Evolutionary conservation across 2,888 invertebrate genomes (phyloP), one percentile per base, ranked within the genome.

Genomic region (Lypha dubia): DNA sequence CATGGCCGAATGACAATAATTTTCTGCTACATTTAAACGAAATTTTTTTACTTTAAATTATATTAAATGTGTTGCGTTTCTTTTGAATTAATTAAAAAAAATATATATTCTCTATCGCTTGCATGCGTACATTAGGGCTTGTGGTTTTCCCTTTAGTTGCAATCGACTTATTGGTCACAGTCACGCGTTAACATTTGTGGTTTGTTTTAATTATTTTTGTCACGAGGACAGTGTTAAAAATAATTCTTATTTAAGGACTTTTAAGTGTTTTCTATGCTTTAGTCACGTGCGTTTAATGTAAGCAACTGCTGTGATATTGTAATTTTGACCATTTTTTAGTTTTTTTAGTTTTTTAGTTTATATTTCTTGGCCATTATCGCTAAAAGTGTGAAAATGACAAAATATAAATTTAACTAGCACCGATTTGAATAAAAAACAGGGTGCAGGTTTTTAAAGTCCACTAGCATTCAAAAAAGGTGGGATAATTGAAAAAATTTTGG

Each of bases 111-210:
- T n/a, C n/a, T n/a, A n/a, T 73, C 38, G n/a, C 38, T 53, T 38
- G 35, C 60, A 32, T 56, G 35, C 65, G 58, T 51, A 20, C 32
- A 38, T 1, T 6, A 15, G 17, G 15, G 0, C 5, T 15, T 13
- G 32, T 4, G 11, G 38, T 49, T 46, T 62, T 15, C 3, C 24
- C 0, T 32, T 58, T 35, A 51, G 53, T 15, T 70, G 62, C 49
- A 20, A 67, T 74, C 73, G 80, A 73, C 53, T 51, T 15, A 77
- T 81, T 81, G 49, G 84, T 46, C 70, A 73, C 77, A 74, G 68
- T 68, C 80, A 77, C 77, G 84, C 58, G 20, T 32, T 24, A 28
- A 13, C 44, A 70, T 68, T 71, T 80, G 65, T 28, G 67, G 67
- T 80, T 76, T 22, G 3, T 41, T 71, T 20, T 11, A 67, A 73